Conservation (phyloP, 2,797 vertebrate species). For the Pseudochirops cupreus region DNA sequence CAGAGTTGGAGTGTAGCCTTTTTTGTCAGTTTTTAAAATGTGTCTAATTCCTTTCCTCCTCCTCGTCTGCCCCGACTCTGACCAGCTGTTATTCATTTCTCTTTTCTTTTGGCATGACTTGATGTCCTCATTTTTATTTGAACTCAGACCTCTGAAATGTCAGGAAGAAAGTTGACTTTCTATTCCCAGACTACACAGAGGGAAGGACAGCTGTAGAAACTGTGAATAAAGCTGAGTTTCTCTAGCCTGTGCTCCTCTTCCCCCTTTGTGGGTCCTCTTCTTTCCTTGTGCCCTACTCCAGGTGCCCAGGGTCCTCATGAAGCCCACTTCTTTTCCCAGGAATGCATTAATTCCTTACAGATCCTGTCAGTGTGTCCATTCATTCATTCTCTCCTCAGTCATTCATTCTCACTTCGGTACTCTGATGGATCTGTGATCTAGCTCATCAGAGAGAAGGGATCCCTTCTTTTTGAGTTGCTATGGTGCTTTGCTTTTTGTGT, state of each 20-base stretch:
- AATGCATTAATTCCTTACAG: not conserved
- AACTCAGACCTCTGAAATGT: conserved; percentile 11
- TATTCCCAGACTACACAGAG: not conserved
- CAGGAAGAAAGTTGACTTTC: accelerated
- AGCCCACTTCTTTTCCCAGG: not conserved
- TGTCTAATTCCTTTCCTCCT: not conserved
- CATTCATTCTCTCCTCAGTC: not conserved
- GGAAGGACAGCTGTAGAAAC: not conserved
- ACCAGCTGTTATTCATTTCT: not conserved
- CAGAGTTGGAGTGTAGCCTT: not conserved
- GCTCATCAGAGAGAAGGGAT: not conserved
- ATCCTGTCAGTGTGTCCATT: not conserved
- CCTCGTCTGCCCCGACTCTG: not conserved
- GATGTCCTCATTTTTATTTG: not conserved
- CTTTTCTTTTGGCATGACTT: not conserved
- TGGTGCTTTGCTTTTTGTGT: not conserved
- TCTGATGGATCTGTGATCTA: not conserved
- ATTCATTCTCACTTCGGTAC: not conserved
- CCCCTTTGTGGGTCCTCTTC: not conserved
- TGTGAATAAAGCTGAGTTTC: not conserved
- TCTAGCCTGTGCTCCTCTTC: not conserved
- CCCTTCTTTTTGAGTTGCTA: not conserved
- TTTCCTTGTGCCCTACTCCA: not conserved
- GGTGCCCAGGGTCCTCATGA: not conserved
- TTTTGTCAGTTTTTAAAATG: not conserved